These are phyloP conservation scores for Eidolon dupreanum DNA, from an alignment of 2,797 vertebrate genomes.

Conservation along the genomic window DNA sequence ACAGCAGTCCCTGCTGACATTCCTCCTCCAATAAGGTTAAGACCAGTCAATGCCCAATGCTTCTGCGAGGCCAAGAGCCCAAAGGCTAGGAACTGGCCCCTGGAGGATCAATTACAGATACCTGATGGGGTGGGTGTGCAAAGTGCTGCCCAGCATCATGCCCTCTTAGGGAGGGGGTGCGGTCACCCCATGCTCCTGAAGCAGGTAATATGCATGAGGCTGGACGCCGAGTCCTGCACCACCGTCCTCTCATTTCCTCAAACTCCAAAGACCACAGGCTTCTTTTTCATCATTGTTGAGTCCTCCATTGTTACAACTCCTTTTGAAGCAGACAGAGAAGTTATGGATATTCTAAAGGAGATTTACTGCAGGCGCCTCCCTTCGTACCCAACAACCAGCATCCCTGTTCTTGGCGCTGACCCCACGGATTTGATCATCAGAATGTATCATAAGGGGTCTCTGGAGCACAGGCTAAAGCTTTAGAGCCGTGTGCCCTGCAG, in stretches of 20 bases:
- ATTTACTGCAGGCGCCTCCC: not conserved
- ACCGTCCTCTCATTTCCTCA: not conserved
- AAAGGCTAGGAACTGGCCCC: not conserved
- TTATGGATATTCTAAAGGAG: not conserved
- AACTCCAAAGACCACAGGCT: not conserved
- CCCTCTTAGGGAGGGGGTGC: not conserved
- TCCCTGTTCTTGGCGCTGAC: too few relatives aligned
- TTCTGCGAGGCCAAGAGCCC: not conserved
- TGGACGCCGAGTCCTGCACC: not conserved
- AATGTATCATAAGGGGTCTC: not conserved
- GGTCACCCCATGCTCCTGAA: not conserved
- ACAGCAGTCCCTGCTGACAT: not conserved
- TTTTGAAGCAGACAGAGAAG: not conserved
- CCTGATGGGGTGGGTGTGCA: not conserved
- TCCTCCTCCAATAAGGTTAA: conserved; percentile 40
- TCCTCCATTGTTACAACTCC: not conserved
- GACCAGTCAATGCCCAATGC: not conserved
- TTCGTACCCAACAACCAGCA: not conserved
- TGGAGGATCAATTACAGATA: not conserved
- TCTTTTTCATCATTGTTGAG: not conserved
- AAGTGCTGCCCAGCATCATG: not conserved
- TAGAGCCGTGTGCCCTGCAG: not conserved
- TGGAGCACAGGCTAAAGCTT: not conserved
- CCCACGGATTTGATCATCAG: not conserved
- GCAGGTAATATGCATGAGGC: not conserved